Base-by-base conservation (phyloP, 2,888 invertebrate genomes). In the Chalcosyrphus nemorum region DNA sequence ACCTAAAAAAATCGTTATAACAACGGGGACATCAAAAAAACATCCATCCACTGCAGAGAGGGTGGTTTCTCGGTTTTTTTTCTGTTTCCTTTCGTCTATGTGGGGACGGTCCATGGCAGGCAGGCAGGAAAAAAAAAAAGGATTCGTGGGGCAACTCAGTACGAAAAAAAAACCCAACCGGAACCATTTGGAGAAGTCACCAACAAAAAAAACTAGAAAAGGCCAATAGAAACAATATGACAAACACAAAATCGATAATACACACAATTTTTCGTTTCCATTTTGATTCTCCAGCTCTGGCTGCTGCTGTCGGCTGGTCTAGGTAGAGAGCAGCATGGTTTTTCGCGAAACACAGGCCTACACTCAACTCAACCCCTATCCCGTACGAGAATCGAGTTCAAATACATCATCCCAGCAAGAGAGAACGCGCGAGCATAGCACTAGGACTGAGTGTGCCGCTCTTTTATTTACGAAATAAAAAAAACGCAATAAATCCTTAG, bases 181-280 rank as follows among this genome's bases (percentile, higher is more conserved):
- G 66, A 78, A 74, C 54, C 41, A 63, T 78, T 78, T 68, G 80
- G 84, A 74, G 74, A 70, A 84, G 63, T 84, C 80, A 80, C 84
- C 24, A 24, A 80, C 74, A 74, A 84, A 84, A 80, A 24, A 24
- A 24, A 24, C 3, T 4, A 84, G 9, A 32, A 84, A 84, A 84
- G 74, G 68, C 84, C 84, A 80, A 80, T 80, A 84, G 84, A 80
- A 84, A 84, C 74, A 84, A 84, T 74, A 84, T 80, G 84, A 80
- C 84, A 84, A 84, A 84, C 84, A 84, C 80, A 84, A 84, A 84
- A 84, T 84, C 84, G 80, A 84, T 84, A 84, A 84, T 84, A 84
- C 80, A 84, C 80, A 84, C 78, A 84, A 84, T 78, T 84, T 61
- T 52, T 84, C 80, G 74, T 78, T 71, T 71, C 71, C 71, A 78